Evolutionary conservation across 2,113 vertebrate species (phyloP).

Genomic region (Peromyscus leucopus): DNA sequence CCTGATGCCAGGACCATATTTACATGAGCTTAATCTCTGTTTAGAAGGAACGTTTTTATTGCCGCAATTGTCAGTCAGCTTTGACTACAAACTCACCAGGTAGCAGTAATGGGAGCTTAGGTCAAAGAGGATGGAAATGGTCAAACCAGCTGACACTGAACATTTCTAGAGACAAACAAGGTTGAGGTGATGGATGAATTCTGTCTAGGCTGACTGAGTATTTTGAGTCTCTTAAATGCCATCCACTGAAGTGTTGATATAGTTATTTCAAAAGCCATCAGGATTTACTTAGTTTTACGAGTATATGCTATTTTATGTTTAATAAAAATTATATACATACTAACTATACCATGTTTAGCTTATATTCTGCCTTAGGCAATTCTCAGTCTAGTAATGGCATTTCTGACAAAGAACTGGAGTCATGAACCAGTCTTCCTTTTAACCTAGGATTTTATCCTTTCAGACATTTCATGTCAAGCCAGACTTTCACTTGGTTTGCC

Average conservation of each 20-base stretch:
- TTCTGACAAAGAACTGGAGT: constrained; percentile 53
- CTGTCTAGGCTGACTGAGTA: constrained; percentile 60
- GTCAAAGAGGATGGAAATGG: constrained; percentile 68
- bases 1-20: constrained; percentile 56
- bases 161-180: constrained; percentile 72
- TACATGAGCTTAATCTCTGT: constrained; percentile 60
- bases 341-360: constrained; percentile 17
- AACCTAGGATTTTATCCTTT: constrained; percentile 47
- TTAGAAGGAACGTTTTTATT: constrained; percentile 72
- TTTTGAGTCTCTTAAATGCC: constrained; percentile 58
- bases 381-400: constrained; percentile 46
- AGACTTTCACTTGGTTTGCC: constrained; percentile 45
- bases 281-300: constrained; percentile 62
- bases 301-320: constrained; percentile 50
- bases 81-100: constrained; percentile 75
- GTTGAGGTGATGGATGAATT: constrained; percentile 75
- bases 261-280: constrained; percentile 55
- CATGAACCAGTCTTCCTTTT: constrained; percentile 48
- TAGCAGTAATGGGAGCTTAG: constrained; percentile 68
- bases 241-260: constrained; percentile 41
- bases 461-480: constrained; percentile 42
- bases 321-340: background rate
- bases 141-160: constrained; percentile 75
- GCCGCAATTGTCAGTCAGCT: constrained; percentile 54
- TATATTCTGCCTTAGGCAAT: background rate